Evolutionary conservation across 2,888 invertebrate species (phyloP).

Genomic region (Trissonchulus latispiculum): DNA sequence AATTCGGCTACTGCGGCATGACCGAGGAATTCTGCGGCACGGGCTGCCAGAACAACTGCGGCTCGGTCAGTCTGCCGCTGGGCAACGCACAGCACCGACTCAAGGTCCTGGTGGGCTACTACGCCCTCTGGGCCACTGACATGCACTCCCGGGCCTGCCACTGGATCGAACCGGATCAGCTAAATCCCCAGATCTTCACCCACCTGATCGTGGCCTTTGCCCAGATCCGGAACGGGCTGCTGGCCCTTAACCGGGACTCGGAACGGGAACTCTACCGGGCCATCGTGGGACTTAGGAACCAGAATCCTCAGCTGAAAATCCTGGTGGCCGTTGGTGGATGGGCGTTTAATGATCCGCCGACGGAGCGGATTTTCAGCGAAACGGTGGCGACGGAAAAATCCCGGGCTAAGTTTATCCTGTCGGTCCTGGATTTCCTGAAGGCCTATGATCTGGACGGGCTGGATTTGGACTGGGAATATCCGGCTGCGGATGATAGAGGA

Average conservation of each 20-base stretch:
- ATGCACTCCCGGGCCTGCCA: not conserved
- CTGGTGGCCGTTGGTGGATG: constrained; percentile 9
- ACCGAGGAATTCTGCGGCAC: not conserved
- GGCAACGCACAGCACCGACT: not conserved
- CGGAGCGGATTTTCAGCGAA: not conserved
- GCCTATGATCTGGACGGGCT: constrained; percentile 44
- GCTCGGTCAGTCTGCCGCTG: not conserved
- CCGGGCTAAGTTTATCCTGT: constrained; percentile 53
- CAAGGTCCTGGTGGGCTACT: not conserved
- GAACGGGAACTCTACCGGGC: not conserved
- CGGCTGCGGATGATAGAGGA: constrained; percentile 23
- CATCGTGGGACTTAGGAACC: not conserved
- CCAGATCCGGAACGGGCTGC: not conserved
- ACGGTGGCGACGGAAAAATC: constrained; percentile 25
- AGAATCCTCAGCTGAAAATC: not conserved
- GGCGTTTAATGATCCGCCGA: not conserved
- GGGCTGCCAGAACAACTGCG: not conserved
- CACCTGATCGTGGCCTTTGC: not conserved
- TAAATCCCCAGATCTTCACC: not conserved
- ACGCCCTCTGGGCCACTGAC: not conserved
- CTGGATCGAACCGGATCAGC: not conserved
- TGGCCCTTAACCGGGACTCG: not conserved
- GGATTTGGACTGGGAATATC: constrained; percentile 47
- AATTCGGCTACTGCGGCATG: not conserved
- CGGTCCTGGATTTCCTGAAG: constrained; percentile 41